phyloP scores from a whole-genome alignment of 2,888 invertebrate species.

The Cataglyphis altisquamis region DNA sequence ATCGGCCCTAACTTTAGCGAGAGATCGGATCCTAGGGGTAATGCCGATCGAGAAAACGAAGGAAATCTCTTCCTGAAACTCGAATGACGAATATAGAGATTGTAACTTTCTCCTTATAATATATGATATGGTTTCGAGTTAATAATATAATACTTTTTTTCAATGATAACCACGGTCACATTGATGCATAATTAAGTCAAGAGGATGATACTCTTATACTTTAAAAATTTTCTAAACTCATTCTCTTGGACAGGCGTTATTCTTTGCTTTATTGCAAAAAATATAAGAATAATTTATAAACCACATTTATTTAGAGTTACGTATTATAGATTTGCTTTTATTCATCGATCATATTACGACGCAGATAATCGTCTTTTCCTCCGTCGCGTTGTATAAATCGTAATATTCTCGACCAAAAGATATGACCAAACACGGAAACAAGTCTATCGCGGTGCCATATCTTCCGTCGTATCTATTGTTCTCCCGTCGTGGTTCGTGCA shows the following conservation, averaged over 20 bases:
- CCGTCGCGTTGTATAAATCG: slow-evolving; percentile 23
- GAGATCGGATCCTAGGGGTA: slow-evolving; percentile 33
- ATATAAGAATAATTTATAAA: background rate
- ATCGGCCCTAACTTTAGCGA: slow-evolving; percentile 57
- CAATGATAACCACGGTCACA: background rate
- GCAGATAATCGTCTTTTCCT: background rate
- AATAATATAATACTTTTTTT: slow-evolving; percentile 33
- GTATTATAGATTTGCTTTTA: too few species aligned
- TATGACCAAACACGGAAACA: slow-evolving; percentile 44
- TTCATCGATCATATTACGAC: background rate
- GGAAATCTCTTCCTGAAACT: slow-evolving; percentile 50
- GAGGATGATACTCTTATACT: background rate
- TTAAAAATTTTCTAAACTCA: background rate
- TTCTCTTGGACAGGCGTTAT: background rate
- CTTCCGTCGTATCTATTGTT: slow-evolving; percentile 47
- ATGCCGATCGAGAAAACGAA: slow-evolving; percentile 14
- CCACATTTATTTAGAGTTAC: background rate
- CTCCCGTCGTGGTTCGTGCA: slow-evolving; percentile 40
- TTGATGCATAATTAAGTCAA: slow-evolving; percentile 31
- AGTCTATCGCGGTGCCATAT: slow-evolving; percentile 52
- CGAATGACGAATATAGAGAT: slow-evolving; percentile 35
- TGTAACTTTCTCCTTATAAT: slow-evolving; percentile 30
- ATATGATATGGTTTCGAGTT: slow-evolving; percentile 3
- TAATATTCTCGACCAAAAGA: slow-evolving; percentile 37
- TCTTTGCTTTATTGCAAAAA: background rate